Evolutionary conservation across 2,113 vertebrate species (phyloP), one percentile per base, ranked within the genome.

Genomic region (Casuarius casuarius): DNA sequence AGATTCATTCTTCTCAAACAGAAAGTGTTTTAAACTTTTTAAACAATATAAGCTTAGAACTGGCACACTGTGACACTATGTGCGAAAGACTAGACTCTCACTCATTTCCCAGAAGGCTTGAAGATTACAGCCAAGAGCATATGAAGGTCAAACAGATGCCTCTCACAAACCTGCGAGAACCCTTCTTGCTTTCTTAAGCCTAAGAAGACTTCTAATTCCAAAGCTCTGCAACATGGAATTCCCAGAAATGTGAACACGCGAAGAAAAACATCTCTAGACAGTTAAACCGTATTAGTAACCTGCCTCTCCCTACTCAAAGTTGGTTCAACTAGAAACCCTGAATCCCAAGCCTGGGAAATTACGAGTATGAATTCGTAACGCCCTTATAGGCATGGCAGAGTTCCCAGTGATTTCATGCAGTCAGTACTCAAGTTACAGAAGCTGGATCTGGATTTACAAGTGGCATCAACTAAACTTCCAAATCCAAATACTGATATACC

Each of bases 371-470:
- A 89, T 71, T 19, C 40, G 49, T 89, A 91, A 87, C 48, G 4
- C 77, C 89, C 89, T 84, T 96, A 89, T n/a, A 94, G 93, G 94
- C 78, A 94, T 82, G 92, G 94, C 96, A 94, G 40, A 62, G 87
- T 23, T 97, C 96, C 96, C 91, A 66, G 70, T 92, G 92, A 94
- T 63, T 96, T 94, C 92, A 95, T 48, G 74, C 65, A 76, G 84
- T 12, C 52, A 54, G 52, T 52, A 84, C 92, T 95, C 89, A 76
- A 67, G 56, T 94, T 95, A 94, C 84, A 91, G 46, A 92, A 73
- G 26, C 12, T 84, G 77, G 85, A 91, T n/a, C 66, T 78, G 58
- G 49, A 72, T 91, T 94, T 87, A 22, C 23, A 42, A 94, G 62
- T 84, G 89, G 89, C 94, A 95, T 49, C 89, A 73, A 90, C 66